Percentiles rank a stretch among this genome's conserved stretches.
phyloP scores from a whole-genome alignment of 2,797 vertebrate genomes.

The Odontamblyopus lacepedii region DNA sequence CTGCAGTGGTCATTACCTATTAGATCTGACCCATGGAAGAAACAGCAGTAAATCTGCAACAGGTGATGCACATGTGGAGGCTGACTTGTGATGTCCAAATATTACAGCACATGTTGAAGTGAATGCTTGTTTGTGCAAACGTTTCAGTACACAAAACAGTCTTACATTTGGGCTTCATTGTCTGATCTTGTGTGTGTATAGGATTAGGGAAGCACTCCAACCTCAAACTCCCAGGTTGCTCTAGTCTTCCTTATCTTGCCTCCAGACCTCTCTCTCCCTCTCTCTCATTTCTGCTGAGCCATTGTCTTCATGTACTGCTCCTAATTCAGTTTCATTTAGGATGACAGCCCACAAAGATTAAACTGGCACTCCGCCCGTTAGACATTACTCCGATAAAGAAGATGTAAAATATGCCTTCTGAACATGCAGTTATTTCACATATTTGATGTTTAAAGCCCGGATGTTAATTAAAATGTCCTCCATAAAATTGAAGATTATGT shows the following conservation, averaged over 20 bases:
- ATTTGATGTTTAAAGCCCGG: slow-evolving; percentile 28
- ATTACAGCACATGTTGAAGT: background rate
- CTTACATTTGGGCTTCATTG: slow-evolving; percentile 23
- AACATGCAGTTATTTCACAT: slow-evolving; percentile 37
- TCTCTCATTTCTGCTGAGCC: slow-evolving; percentile 32
- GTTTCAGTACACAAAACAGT: background rate
- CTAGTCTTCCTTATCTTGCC: slow-evolving; percentile 18
- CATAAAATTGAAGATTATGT: slow-evolving; percentile 20
- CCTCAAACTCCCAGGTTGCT: slow-evolving; percentile 23
- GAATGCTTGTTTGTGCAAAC: background rate
- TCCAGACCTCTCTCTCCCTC: slow-evolving; percentile 17
- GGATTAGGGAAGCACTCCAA: slow-evolving; percentile 9
- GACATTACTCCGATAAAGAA: slow-evolving; percentile 46
- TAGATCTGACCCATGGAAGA: background rate
- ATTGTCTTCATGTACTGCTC: slow-evolving; percentile 46
- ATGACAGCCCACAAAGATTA: slow-evolving; percentile 54
- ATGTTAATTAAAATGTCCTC: slow-evolving; percentile 41
- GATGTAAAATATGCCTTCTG: slow-evolving; percentile 33
- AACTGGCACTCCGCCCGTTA: slow-evolving; percentile 50
- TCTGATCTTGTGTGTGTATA: background rate
- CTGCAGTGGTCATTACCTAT: background rate
- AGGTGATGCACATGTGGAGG: background rate
- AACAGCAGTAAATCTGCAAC: background rate
- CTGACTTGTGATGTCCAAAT: background rate
- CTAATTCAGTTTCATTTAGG: slow-evolving; percentile 58